phyloP scores from a whole-genome alignment of 2,797 vertebrate species.

The Lates japonicus region DNA sequence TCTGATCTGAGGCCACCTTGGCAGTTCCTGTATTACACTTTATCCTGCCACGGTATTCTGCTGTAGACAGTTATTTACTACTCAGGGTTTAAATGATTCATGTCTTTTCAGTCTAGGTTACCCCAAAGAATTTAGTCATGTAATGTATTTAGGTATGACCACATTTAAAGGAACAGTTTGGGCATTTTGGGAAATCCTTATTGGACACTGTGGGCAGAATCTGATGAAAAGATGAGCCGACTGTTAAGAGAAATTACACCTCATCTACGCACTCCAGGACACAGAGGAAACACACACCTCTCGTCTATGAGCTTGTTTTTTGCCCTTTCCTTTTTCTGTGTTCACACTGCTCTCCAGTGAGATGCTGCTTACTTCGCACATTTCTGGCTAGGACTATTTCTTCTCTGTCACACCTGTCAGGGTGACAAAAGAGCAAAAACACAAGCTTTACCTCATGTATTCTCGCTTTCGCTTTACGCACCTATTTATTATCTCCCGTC shows the following conservation, averaged over 20 bases:
- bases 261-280: neutral
- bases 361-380: conserved; percentile 56
- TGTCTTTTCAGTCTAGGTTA: conserved; percentile 10
- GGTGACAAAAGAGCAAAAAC: conserved; percentile 55
- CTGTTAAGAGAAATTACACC: neutral
- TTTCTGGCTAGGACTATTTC: conserved; percentile 39
- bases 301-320: neutral
- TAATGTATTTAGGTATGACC: conserved; percentile 2
- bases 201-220: no score
- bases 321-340: neutral
- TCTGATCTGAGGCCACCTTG: neutral
- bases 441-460: conserved; percentile 3
- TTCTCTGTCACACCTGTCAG: conserved; percentile 55
- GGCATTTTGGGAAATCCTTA: no score
- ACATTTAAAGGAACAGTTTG: neutral
- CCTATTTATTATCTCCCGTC: conserved; percentile 41
- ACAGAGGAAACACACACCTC: conserved; percentile 1
- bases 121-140: neutral
- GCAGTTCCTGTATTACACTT: no score
- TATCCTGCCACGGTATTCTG: no score
- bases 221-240: no score
- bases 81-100: conserved; percentile 52
- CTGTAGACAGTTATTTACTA: no score
- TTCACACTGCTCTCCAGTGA: conserved; percentile 34
- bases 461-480: neutral